Conservation (phyloP, 2,888 invertebrate species). For the Lasioglossum morio region DNA sequence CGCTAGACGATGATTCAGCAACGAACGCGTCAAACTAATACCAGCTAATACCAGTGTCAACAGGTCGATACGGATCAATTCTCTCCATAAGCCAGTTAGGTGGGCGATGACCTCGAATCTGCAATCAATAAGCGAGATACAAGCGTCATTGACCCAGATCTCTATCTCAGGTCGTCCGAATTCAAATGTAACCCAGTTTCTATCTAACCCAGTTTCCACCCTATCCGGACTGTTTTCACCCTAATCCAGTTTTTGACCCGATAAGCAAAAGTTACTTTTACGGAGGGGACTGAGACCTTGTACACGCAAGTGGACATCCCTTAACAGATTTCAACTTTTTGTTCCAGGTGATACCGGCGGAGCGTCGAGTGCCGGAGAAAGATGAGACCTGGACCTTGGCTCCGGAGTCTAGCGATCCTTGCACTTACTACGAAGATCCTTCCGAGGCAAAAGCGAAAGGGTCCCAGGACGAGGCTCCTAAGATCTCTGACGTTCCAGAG, state of each 20-base stretch:
- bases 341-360: conserved; percentile 82
- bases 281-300: background rate
- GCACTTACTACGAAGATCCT: conserved; percentile 49
- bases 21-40: background rate
- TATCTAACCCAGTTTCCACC: background rate
- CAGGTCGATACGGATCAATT: background rate
- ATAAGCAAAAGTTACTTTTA: background rate
- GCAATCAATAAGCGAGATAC: background rate
- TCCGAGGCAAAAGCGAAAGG: conserved; percentile 63
- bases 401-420: conserved; percentile 72
- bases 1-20: background rate
- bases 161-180: background rate
- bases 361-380: conserved; percentile 79
- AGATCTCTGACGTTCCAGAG: conserved; percentile 25
- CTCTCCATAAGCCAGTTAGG: background rate
- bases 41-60: background rate
- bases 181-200: background rate
- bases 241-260: background rate
- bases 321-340: background rate
- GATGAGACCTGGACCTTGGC: conserved; percentile 81
- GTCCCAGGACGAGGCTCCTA: conserved; percentile 45
- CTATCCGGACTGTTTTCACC: background rate
- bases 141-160: background rate
- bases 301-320: background rate
- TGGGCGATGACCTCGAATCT: background rate